Evolutionary conservation across 53 echinoderm and acorn worm species (phyloP).

Genomic region (Holothuria leucospilota): DNA sequence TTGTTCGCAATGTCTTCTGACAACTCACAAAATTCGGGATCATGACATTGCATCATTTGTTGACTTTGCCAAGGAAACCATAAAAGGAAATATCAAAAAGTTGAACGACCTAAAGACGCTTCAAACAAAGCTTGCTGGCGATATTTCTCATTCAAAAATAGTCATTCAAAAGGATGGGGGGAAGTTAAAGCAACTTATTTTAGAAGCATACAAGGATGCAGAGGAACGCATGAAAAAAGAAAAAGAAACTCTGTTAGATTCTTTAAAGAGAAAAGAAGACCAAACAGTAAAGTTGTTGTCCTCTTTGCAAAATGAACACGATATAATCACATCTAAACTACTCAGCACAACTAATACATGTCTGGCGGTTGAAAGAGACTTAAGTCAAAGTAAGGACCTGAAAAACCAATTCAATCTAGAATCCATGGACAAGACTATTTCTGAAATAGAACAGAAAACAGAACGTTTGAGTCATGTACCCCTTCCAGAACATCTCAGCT

Average conservation of each 20-base stretch:
- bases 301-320: not conserved
- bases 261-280: too few species aligned
- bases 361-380: too few species aligned
- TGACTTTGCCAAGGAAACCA: not conserved
- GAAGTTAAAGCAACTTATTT: not conserved
- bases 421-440: too few species aligned
- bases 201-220: not conserved
- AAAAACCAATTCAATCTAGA: too few species aligned
- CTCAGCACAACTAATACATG: too few species aligned
- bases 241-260: too few species aligned
- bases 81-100: not conserved
- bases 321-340: not conserved
- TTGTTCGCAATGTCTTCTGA: constrained; percentile 14
- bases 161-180: not conserved
- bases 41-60: not conserved
- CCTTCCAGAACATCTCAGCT: too few species aligned
- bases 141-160: not conserved
- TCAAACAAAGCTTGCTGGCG: not conserved
- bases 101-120: not conserved
- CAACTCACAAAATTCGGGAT: not conserved
- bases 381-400: too few species aligned
- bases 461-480: too few species aligned
- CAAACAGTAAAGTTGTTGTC: too few species aligned
- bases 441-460: too few species aligned
- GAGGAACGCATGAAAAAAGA: not conserved